Evolutionary conservation across 2,888 invertebrate genomes (phyloP), one percentile per base, ranked within the genome.

Genomic region (Xestoiulus laeticollis): DNA sequence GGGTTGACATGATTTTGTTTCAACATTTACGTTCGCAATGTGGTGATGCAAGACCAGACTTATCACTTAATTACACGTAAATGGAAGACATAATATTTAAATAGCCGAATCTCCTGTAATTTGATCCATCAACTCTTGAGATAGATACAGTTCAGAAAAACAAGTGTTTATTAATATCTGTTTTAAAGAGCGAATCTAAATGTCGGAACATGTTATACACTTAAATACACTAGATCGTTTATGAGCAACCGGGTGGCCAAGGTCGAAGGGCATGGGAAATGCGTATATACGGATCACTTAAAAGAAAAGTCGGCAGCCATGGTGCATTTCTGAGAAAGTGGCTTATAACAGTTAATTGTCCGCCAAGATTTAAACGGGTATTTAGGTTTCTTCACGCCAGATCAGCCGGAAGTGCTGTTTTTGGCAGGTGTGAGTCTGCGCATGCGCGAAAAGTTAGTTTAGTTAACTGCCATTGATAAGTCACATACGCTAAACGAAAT

Each of bases 191-290:
- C 68, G 68, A 22, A 68, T 68, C 8, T 22, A 48, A 68, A 22
- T n/a, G 68, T 68, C 68, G 68, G 68, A 68, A 68, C 68, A 26
- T 68, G 22, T n/a, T 26, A 22, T 68, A 10, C 10, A 22, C 22
- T 48, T 26, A 3, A 68, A 68, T 68, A 68, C 4, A 19, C 16
- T 16, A 19, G 53, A 53, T 68, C 68, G 26, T 26, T 26, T 68
- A 68, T 26, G 68, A 68, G 68, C 68, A 68, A 8, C 68, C 68
- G 68, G 68, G 68, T 68, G 68, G 68, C 68, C 68, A 68, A 68
- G 68, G 68, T 68, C 68, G 68, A 68, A 68, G 68, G 68, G 68
- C 68, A 68, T 68, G 68, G 68, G 68, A 68, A 68, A 68, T 68
- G 68, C 68, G 68, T 68, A 68, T 68, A 22, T 26, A 68, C 68